Evolutionary conservation across 2,113 vertebrate species (phyloP).

Genomic region (Grammomys surdaster): DNA sequence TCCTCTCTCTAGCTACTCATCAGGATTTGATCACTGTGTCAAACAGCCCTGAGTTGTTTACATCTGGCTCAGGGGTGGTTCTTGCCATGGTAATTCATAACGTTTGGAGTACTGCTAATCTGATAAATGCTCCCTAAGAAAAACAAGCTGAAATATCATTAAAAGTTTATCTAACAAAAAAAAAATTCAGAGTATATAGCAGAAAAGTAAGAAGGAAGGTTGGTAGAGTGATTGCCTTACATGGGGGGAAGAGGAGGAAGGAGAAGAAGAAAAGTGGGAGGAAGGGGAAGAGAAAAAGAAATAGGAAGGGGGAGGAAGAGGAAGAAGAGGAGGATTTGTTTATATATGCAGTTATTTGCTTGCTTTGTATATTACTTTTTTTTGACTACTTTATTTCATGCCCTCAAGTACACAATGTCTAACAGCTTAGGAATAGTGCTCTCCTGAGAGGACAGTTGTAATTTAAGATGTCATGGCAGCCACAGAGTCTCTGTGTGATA

Average conservation of each 20-base stretch:
- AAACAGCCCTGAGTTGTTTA: background rate
- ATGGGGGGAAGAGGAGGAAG: background rate
- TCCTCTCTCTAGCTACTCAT: background rate
- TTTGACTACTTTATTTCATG: slow-evolving; percentile 20
- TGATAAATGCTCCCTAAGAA: background rate
- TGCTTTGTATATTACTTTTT: background rate
- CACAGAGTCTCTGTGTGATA: slow-evolving; percentile 14
- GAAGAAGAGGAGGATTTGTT: background rate
- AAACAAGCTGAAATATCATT: background rate
- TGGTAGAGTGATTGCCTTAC: background rate
- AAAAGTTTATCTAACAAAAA: background rate
- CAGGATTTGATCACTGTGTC: background rate
- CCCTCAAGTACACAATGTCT: background rate
- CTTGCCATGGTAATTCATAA: background rate
- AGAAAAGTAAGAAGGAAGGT: background rate
- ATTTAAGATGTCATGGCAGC: background rate
- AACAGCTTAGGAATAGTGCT: slow-evolving; percentile 6
- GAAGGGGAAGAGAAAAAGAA: background rate
- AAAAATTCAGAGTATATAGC: background rate
- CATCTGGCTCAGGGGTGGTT: background rate
- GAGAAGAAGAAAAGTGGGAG: background rate
- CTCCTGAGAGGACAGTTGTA: slow-evolving; percentile 25
- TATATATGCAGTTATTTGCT: background rate
- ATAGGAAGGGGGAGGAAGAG: too few species aligned
- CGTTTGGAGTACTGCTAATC: background rate